Evolutionary conservation across 2,113 vertebrate species (phyloP).

Genomic region (Canis aureus): DNA sequence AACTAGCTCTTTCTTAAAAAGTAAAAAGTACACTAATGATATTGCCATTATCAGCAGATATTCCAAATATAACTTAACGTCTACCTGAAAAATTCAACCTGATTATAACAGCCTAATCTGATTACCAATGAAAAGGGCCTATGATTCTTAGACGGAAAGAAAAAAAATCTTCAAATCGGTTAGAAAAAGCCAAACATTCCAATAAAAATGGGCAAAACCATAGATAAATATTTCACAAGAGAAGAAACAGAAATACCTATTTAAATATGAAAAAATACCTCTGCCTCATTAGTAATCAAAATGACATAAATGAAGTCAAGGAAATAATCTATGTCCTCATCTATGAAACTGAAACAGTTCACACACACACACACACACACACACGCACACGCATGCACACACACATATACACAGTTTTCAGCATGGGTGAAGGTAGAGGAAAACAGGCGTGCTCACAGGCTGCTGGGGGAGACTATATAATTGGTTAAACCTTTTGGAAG

Average conservation of each 20-base stretch:
- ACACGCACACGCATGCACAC: not conserved
- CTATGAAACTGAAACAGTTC: not conserved
- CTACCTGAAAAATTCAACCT: constrained; percentile 59
- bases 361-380: not conserved
- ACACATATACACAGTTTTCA: not conserved
- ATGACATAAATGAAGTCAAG: not conserved
- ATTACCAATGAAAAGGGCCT: not conserved
- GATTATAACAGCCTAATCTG: not conserved
- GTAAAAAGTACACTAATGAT: constrained; percentile 53
- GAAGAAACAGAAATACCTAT: not conserved
- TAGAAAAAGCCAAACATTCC: constrained; percentile 30
- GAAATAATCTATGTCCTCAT: not conserved
- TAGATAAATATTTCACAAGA: constrained; percentile 21
- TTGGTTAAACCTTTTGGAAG: not conserved
- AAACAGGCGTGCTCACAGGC: not conserved
- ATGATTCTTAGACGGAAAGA: constrained; percentile 33
- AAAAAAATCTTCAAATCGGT: not conserved
- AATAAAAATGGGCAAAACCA: not conserved
- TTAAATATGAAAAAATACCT: not conserved
- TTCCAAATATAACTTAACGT: constrained; percentile 62
- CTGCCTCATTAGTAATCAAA: not conserved
- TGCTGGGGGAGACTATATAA: not conserved
- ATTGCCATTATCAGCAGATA: constrained; percentile 56
- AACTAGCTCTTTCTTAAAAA: constrained; percentile 67
- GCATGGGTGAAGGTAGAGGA: not conserved